phyloP scores from a whole-genome alignment of 2,113 vertebrate species.

The Solea senegalensis region DNA sequence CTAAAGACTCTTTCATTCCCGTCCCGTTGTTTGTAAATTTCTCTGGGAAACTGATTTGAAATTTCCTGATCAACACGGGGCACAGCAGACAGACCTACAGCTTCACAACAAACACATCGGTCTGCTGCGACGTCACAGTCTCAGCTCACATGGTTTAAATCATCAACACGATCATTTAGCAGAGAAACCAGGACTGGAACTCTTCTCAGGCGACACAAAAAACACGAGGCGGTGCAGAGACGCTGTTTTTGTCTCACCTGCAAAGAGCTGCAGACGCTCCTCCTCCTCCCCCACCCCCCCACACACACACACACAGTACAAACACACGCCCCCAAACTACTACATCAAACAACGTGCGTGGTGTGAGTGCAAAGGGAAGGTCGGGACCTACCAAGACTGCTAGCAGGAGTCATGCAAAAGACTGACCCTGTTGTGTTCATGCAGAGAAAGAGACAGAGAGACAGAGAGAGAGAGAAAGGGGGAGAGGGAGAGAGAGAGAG shows the following conservation, averaged over 20 bases:
- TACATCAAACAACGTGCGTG: slow-evolving; percentile 47
- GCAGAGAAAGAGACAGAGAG: slow-evolving; percentile 71
- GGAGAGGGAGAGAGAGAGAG: slow-evolving; percentile 17
- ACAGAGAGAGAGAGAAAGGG: slow-evolving; percentile 27
- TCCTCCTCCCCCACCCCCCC: not conserved
- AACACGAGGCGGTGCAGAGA: not conserved
- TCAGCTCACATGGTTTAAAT: slow-evolving; percentile 28
- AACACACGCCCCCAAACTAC: not conserved
- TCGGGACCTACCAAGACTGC: slow-evolving; percentile 99
- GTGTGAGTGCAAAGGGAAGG: slow-evolving; percentile 83
- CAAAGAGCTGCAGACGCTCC: slow-evolving; percentile 43
- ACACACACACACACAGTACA: not conserved
- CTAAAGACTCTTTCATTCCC: slow-evolving; percentile 17
- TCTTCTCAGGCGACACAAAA: slow-evolving; percentile 68
- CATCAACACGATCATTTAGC: slow-evolving; percentile 20
- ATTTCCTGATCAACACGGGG: slow-evolving; percentile 74
- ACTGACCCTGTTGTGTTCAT: slow-evolving; percentile 96
- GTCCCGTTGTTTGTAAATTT: slow-evolving; percentile 35
- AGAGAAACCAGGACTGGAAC: slow-evolving; percentile 22
- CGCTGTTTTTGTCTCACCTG: slow-evolving; percentile 67
- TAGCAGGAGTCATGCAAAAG: slow-evolving; percentile 99
- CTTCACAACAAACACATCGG: slow-evolving; percentile 46
- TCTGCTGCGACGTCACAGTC: not conserved
- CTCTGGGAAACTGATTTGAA: slow-evolving; percentile 80
- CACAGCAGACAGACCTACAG: slow-evolving; percentile 72